phyloP scores from a whole-genome alignment of 2,113 vertebrate genomes.

The Notothenia coriiceps region DNA sequence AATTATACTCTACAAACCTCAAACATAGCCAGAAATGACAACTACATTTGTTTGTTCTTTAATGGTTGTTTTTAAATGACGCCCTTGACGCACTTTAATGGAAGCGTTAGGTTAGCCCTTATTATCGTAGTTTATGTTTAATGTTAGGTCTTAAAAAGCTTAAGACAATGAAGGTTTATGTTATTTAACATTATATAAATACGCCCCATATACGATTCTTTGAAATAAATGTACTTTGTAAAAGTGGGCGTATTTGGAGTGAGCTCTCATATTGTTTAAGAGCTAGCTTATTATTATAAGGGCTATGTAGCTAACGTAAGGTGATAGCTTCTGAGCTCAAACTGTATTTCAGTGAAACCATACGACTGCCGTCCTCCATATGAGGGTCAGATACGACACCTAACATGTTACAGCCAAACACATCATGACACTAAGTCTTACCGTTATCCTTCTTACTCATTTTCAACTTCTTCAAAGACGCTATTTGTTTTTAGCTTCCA shows the following conservation, averaged over 20 bases:
- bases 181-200: not conserved
- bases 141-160: not conserved
- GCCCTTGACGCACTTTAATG: not conserved
- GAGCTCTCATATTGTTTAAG: no score
- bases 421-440: not conserved
- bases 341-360: no score
- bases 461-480: not conserved
- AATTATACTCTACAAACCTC: not conserved
- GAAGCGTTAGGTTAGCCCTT: not conserved
- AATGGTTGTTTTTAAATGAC: not conserved
- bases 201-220: no score
- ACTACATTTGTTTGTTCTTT: not conserved
- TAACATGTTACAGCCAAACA: not conserved
- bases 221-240: not conserved
- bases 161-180: not conserved
- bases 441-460: slow-evolving; percentile 86
- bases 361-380: not conserved
- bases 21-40: not conserved
- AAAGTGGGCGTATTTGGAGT: not conserved
- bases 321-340: not conserved
- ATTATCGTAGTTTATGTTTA: no score
- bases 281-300: not conserved
- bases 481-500: not conserved
- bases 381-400: accelerated
- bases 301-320: not conserved